Evolutionary conservation across 2,888 invertebrate genomes (phyloP), one percentile per base, ranked within the genome.

Genomic region (Pyrrhosoma nymphula): DNA sequence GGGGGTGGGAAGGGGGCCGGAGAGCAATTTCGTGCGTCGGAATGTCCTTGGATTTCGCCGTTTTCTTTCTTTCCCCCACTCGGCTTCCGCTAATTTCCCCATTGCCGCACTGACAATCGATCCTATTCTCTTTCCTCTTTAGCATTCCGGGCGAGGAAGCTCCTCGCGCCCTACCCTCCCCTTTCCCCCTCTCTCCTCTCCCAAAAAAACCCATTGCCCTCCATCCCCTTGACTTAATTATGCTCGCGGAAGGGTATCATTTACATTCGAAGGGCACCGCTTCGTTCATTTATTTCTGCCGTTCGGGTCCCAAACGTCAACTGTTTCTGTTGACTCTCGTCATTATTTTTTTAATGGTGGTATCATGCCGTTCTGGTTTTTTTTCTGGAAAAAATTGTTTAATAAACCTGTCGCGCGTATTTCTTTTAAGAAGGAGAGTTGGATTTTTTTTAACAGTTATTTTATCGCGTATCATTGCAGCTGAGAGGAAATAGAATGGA

Each of bases 41-140:
- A 30, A 35, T 35, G 35, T 18, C 82, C 35, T 82, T 35, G 35
- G 26, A 60, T 16, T 35, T 35, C 3, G 30, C 35, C 47, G 47
- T 69, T 91, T 69, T 26, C 75, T 91, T 39, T 18, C 26, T 60
- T 93, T n/a, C 75, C 60, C 26, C 12, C 39, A 39, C 63, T 20
- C 39, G 69, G n/a, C 69, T 23, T 93, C 93, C 69, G 30, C 69
- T 93, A 93, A 93, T 93, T 93, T 93, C 93, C 47, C 93, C 69
- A 47, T 75, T n/a, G 63, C 93, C 69, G 47, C 69, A 93, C 39
- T 93, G 69, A n/a, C 39, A 93, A 93, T 93, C 69, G 69, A 93
- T 75, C 93, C n/a, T 26, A 63, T 60, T 60, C 47, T 4, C n/a
- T 91, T 91, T 18, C 82, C 82, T 82, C 16, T 82, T 82, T 35